phyloP scores from a whole-genome alignment of 92 coral and sea anemone species.

The Actinernus sp. region DNA sequence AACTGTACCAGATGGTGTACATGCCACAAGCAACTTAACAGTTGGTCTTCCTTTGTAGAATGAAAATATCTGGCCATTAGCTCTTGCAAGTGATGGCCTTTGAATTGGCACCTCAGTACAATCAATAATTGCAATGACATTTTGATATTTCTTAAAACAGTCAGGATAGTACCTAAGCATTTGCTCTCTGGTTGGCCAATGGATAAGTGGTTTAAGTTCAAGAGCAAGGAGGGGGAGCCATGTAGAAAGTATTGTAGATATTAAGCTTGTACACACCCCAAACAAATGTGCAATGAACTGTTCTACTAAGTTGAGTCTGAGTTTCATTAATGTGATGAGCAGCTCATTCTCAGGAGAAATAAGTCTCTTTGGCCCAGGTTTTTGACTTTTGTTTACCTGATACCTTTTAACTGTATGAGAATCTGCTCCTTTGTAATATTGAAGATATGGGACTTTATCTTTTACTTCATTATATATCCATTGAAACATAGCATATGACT shows the following conservation, averaged over 20 bases:
- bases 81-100: constrained; percentile 43
- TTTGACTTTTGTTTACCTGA: constrained; percentile 20
- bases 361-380: constrained; percentile 51
- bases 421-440: constrained; percentile 23
- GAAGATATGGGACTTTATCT: constrained; percentile 4
- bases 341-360: constrained; percentile 40
- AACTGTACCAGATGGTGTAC: constrained; percentile 1
- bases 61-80: constrained; percentile 37
- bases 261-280: constrained; percentile 35
- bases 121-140: constrained; percentile 58
- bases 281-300: constrained; percentile 39
- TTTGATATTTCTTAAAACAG: constrained; percentile 34
- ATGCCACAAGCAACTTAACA: constrained; percentile 22
- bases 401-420: constrained; percentile 22
- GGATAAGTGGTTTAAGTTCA: constrained; percentile 53
- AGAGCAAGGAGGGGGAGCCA: constrained; percentile 59
- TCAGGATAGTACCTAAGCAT: constrained; percentile 32
- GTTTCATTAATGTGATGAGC: constrained; percentile 51
- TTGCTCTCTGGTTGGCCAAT: constrained; percentile 58
- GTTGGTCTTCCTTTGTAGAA: constrained; percentile 56
- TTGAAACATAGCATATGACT: constrained; percentile 21
- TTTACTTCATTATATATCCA: constrained; percentile 31
- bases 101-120: constrained; percentile 51
- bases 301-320: constrained; percentile 35
- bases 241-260: constrained; percentile 30